Evolutionary conservation across 1,140 invertebrate species (phyloP), one percentile per base, ranked within the genome.

Genomic region (Chironomus tepperi): DNA sequence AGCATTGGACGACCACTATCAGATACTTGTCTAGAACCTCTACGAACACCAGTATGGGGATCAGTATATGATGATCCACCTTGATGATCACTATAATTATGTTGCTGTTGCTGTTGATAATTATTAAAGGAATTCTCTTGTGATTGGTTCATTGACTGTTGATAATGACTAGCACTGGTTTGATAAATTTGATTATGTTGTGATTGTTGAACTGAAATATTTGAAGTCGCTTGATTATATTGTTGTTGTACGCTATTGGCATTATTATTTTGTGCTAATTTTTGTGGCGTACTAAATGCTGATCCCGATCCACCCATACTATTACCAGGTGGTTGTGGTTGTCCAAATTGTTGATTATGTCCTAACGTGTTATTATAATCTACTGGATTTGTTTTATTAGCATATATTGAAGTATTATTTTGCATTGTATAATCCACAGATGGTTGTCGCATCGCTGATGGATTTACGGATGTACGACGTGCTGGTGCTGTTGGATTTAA

Each of bases 1-100:
- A 87, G 75, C 77, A 84, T 84, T 10, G 86, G 87, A 73, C 86
- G 79, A 7, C 86, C 83, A 3, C 82, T 83, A 18, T n/a, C 79
- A 43, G 82, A 79, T 42, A 85, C 80, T 72, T 82, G 81, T 76
- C 83, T 84, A 18, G 83, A 85, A 77, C 81, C 85, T 67, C 85
- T 79, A 80, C 83, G 78, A 64, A 84, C 7, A 70, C 9, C 18
- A n/a, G 73, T 42, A n/a, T 73, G 73, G 10, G 12, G 21, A 34
- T 34, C 12, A n/a, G 67, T n/a, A 10, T 2, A 8, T 70, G 67
- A 10, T 8, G 70, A 16, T 73, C 42, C 15, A 34, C n/a, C 21
- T 70, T 70, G 65, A 47, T 24, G 64, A 76, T 21, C 76, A 74
- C 73, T 75, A 34, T 34, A 77, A 57, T 79, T 78, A 75, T 78